Conservation (phyloP, 2,113 vertebrate genomes). For the Neodon shergylaensis region DNA sequence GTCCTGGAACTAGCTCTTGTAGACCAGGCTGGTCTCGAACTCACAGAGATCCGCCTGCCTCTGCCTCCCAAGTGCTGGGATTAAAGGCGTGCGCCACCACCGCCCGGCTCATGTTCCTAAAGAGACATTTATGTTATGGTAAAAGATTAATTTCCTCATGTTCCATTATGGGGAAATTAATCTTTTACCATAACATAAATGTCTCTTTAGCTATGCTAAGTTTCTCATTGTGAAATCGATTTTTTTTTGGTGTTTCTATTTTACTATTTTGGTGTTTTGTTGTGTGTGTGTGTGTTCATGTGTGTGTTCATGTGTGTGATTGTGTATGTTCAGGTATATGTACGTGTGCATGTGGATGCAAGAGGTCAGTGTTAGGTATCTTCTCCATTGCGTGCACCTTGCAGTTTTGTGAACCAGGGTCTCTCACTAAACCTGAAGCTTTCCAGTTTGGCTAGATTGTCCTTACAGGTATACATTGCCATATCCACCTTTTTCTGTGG, state of each 20-base stretch:
- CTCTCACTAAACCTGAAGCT: not conserved
- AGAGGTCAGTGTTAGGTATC: not conserved
- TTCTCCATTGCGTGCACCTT: not conserved
- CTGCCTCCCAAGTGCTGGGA: no score
- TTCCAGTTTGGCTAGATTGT: not conserved
- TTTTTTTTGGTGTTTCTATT: not conserved
- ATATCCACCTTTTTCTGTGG: not conserved
- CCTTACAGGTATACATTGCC: not conserved
- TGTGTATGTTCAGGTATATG: not conserved
- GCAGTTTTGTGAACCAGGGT: not conserved
- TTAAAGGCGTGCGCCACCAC: no score
- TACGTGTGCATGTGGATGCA: no score
- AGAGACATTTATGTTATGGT: no score
- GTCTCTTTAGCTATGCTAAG: not conserved
- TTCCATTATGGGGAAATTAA: not conserved
- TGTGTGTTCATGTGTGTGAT: not conserved
- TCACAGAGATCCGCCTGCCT: no score
- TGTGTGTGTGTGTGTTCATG: not conserved
- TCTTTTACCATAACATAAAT: not conserved
- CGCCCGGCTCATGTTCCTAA: no score
- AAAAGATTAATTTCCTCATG: no score
- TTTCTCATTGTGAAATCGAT: not conserved
- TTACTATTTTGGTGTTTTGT: not conserved
- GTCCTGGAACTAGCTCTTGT: no score
- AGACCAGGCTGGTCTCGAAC: no score